Conservation (phyloP, 2,888 invertebrate genomes). For the Criorhina ranunculi region DNA sequence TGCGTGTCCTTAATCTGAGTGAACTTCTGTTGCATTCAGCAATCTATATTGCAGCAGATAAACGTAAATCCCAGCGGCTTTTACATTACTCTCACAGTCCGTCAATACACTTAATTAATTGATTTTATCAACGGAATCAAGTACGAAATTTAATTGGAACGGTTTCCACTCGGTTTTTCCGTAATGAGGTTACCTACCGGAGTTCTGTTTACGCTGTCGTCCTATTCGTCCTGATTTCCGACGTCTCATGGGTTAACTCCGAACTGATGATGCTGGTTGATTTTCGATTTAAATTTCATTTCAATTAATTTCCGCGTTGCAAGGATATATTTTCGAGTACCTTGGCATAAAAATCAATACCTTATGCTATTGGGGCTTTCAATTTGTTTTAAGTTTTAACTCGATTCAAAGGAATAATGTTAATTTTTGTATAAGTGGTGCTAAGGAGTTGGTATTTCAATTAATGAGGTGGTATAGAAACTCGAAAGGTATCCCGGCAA, state of each 20-base stretch:
- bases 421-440: too few relatives aligned
- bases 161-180: conserved; percentile 44
- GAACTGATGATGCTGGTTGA: conserved; percentile 13
- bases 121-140: conserved; percentile 72
- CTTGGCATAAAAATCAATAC: conserved; percentile 35
- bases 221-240: conserved; percentile 65
- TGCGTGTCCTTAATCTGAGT: conserved; percentile 1
- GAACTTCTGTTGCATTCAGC: conserved; percentile 13
- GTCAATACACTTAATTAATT: conserved; percentile 70
- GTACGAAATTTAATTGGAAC: conserved; percentile 73
- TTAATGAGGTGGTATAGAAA: too few relatives aligned
- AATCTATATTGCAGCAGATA: conserved; percentile 31
- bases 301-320: conserved; percentile 61
- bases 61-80: conserved; percentile 33
- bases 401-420: background rate
- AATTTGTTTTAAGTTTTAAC: background rate
- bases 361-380: background rate
- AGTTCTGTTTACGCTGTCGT: conserved; percentile 70
- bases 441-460: too few relatives aligned
- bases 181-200: conserved; percentile 72
- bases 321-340: conserved; percentile 39
- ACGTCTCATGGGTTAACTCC: conserved; percentile 33
- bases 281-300: conserved; percentile 60
- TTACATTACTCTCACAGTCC: conserved; percentile 15
- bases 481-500: too few relatives aligned